Base-by-base conservation (phyloP, 2,888 invertebrate genomes). In the Leucozona laternaria region DNA sequence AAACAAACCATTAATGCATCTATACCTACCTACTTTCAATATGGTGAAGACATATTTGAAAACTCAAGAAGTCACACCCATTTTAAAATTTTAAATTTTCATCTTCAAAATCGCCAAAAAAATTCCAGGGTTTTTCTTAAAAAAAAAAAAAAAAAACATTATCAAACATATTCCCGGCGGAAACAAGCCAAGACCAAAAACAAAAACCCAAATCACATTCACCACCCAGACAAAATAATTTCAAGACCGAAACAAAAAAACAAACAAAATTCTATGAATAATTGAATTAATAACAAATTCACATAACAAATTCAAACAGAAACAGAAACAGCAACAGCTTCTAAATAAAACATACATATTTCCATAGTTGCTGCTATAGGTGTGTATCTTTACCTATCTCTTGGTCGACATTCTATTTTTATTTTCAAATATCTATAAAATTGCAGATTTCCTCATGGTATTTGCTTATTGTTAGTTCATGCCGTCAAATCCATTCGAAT, bases 381-480 rank as follows among this genome's bases (percentile, higher is more conserved):
- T 45, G 10, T 28, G 5, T 28, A 28, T 28, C n/a, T n/a, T n/a
- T n/a, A n/a, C n/a, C n/a, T n/a, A n/a, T n/a, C n/a, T n/a, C n/a
- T 22, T 50, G 50, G 22, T 22, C 50, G 13, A 22, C 22, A 13
- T 6, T 31, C 31, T 57, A 58, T 58, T 58, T 34, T 37, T 60
- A 17, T 58, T 28, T 43, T 20, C n/a, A 37, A 22, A 15, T 60
- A 20, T 4, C 4, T 58, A 20, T 2, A 17, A n/a, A n/a, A 13
- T 37, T 60, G 20, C 43, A 11, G 43, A 62, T 43, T 45, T 62
- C 28, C 43, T 17, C 25, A 43, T 11, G 43, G 10, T 62, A n/a
- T 62, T 62, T 62, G 62, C 25, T 62, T 40, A 28, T 25, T 62
- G 28, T 62, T 62, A 62, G 43, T 17, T 43, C n/a, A 43, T 43